Percentiles rank a stretch among this genome's conserved stretches.
These are phyloP conservation scores for Pelecanus crispus DNA, from an alignment of 2,113 vertebrate species.

Conservation along the genomic window DNA sequence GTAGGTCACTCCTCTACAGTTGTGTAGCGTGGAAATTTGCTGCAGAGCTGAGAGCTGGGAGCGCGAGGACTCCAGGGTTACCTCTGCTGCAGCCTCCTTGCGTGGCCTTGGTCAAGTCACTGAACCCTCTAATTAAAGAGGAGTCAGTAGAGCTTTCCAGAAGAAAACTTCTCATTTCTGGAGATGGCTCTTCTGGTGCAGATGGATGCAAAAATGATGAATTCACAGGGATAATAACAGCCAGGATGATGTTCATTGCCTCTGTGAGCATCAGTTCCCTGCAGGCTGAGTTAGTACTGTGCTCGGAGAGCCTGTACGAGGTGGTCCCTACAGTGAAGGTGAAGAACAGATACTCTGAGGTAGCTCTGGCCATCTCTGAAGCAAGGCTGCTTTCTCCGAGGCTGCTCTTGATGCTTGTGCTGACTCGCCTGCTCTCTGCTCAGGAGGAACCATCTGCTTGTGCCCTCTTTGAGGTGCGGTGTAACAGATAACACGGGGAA, in stretches of 20 bases:
- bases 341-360: not conserved
- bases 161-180: not conserved
- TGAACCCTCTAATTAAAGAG: not conserved
- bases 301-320: not conserved
- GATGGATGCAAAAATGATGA: not conserved
- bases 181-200: not conserved
- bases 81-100: not conserved
- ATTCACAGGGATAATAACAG: not conserved
- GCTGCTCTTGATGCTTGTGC: not conserved
- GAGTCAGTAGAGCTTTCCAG: not conserved
- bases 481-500: not conserved
- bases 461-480: not conserved
- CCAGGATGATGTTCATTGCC: accelerated
- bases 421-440: not conserved
- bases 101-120: not conserved
- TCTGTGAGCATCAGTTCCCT: not conserved
- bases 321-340: not conserved
- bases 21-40: not conserved
- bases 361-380: not conserved
- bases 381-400: not conserved
- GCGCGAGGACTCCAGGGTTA: not conserved
- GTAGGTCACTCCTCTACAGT: not conserved
- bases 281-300: not conserved
- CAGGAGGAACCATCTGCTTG: not conserved
- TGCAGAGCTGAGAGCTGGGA: not conserved